phyloP scores from a whole-genome alignment of 2,797 vertebrate species.

The Manis pentadactyla region DNA sequence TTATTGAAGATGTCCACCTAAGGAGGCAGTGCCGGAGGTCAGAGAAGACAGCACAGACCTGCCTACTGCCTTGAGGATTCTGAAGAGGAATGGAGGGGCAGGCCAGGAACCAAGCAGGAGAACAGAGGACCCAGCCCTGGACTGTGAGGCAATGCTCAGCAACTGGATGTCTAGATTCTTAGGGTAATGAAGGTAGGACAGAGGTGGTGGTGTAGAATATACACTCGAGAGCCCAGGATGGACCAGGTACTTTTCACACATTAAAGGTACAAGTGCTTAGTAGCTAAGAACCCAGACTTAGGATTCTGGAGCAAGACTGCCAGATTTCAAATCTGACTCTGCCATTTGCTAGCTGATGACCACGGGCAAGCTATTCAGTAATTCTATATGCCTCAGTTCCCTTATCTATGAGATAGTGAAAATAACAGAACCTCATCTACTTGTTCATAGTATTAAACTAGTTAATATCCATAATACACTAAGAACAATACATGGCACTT shows the following conservation, averaged over 20 bases:
- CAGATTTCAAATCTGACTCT: not conserved
- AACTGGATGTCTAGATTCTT: not conserved
- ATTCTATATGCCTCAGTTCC: not conserved
- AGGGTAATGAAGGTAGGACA: not conserved
- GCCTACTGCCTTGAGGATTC: not conserved
- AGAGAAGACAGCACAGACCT: not conserved
- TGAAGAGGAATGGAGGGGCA: not conserved
- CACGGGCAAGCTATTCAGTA: not conserved
- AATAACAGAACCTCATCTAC: not conserved
- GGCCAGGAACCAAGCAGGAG: not conserved
- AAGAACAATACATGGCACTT: not conserved
- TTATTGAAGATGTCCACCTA: constrained; percentile 98
- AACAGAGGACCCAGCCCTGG: not conserved
- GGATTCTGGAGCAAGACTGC: not conserved
- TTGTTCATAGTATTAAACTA: not conserved
- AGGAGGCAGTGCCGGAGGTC: not conserved
- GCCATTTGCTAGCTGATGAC: not conserved
- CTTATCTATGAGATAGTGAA: not conserved
- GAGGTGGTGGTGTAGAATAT: not conserved
- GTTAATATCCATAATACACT: not conserved
- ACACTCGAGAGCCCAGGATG: not conserved
- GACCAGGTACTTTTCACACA: not conserved
- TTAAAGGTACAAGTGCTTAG: not conserved
- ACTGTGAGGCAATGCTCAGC: not conserved
- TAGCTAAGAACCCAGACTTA: not conserved